Base-by-base conservation (phyloP, 2,888 invertebrate species). In the Oasisia sp. region DNA sequence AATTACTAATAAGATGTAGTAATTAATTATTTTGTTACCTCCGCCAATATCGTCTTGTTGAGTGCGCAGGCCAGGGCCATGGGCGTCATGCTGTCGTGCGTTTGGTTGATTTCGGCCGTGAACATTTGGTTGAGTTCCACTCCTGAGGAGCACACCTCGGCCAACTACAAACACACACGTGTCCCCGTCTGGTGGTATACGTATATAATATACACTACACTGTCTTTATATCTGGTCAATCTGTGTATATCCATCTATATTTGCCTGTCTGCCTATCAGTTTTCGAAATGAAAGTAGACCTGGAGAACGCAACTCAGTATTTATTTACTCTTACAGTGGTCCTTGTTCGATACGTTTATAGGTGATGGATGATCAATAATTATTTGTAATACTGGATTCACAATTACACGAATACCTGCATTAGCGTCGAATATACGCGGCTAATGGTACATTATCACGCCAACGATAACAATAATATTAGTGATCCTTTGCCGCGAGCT, bases 61-160 rank as follows among this genome's bases (percentile, higher is more conserved):
- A 94, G 93, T 44, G 94, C 94, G 32, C 94, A 93, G 32, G 94
- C 94, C 27, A 94, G 93, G 19, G 94, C 94, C 32, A 94, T 92
- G 9, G 94, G 94, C 12, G 94, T 94, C 93, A 94, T 94, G 32
- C 94, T 94, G 19, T 92, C 93, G 91, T 94, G 94, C 89, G 93
- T 92, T 12, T 91, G 92, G 91, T 94, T 93, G 56, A 94, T 92
- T 32, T 93, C 93, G 38, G 93, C 93, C 4, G 92, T 90, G 92
- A 94, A 94, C 89, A 93, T 92, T 89, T 94, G 90, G 89, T 94
- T 93, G n/a, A 94, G 90, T n/a, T 93, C 91, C 14, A 92, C 92
- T 12, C 94, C 94, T 27, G 93, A 38, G 45, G 91, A 45, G 11
- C 93, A 91, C 32, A 92, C 90, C 11, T 92, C 91, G 38, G 91